Evolutionary conservation across 2,797 vertebrate species (phyloP).

Genomic region (Leuciscus waleckii): DNA sequence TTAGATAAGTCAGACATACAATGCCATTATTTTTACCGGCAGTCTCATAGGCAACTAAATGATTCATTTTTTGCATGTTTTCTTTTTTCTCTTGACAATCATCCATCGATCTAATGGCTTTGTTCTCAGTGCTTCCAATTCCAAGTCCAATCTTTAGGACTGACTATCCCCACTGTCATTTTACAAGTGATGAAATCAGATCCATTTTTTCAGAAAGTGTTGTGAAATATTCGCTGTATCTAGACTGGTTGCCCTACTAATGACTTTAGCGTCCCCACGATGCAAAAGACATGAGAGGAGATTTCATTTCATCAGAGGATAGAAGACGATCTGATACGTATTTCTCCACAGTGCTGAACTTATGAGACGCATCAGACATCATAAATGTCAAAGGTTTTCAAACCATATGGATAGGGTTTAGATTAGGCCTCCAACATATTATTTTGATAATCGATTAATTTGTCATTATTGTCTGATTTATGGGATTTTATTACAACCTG

Average conservation of each 20-base stretch:
- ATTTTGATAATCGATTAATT: background rate
- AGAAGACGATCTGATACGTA: background rate
- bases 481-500: background rate
- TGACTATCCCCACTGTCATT: background rate
- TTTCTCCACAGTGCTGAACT: background rate
- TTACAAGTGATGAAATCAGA: constrained; percentile 8
- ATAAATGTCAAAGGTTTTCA: background rate
- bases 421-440: background rate
- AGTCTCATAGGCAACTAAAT: background rate
- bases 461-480: background rate
- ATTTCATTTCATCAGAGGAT: constrained; percentile 3
- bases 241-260: constrained; percentile 5
- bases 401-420: background rate
- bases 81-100: background rate
- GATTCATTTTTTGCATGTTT: background rate
- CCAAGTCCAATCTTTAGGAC: constrained; percentile 1
- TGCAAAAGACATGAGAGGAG: background rate
- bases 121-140: constrained; percentile 1
- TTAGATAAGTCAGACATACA: background rate
- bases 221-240: background rate
- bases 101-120: background rate
- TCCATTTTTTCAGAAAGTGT: background rate
- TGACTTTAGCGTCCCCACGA: background rate
- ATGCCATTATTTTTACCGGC: background rate
- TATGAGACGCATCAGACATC: background rate